Base-by-base conservation (phyloP, 1,140 invertebrate genomes). In the Heliconius nattereri region DNA sequence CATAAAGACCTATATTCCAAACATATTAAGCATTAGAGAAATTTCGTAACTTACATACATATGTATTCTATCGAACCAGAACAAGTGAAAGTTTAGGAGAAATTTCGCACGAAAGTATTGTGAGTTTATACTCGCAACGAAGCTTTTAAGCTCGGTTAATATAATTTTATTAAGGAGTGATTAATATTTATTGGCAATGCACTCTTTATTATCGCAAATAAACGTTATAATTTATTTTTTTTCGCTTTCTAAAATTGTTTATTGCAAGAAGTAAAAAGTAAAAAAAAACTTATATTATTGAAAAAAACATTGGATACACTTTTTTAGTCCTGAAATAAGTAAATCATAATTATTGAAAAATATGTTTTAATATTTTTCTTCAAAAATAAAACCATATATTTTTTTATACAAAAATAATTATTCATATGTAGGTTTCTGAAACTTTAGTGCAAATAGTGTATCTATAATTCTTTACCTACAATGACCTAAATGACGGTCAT, bases 41-140 rank as follows among this genome's bases (percentile, higher is more conserved):
- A 80, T 75, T 66, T 66, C 49, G 73, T 66, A 76, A 66, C 40
- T 45, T 16, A 45, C 13, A 45, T 45, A 5, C 60, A 13, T 29
- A 66, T 66, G 23, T 73, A 40, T 80, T 75, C 60, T 78, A 74
- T 78, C 80, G 86, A 85, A 89, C 89, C 86, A 90, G 87, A 89
- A 86, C 79, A 66, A 86, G 90, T 87, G 90, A 91, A 92, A 92
- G 90, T 89, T 87, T 85, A 76, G 81, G 87, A 87, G 89, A 89
- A 90, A 90, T 88, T 87, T 84, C 76, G 84, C 83, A 80, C 79
- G 83, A 84, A 80, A 76, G 77, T 83, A 80, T 49, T 77, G 81
- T 73, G 76, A 75, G 83, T 81, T 79, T 66, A 76, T 40, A 66
- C 23, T 54, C 54, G 20, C 37, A 70, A 66, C 13, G 26, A 16